Conservation (phyloP, 2,797 vertebrate species). For the Vipera latastei region DNA sequence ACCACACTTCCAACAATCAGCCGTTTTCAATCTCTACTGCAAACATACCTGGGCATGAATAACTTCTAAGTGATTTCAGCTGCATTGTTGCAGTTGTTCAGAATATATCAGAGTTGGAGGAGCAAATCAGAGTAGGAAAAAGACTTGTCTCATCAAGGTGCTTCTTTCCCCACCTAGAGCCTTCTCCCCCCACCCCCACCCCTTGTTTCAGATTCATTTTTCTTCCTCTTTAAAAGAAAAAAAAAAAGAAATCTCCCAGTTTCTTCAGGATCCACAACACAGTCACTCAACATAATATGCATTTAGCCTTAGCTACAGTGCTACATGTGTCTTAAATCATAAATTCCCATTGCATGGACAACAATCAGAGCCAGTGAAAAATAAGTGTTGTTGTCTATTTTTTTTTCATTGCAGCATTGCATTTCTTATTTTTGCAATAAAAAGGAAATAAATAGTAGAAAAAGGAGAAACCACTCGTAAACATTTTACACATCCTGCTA, state of each 20-base stretch:
- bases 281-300: not conserved
- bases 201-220: not conserved
- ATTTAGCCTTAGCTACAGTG: not conserved
- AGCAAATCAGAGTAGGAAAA: not conserved
- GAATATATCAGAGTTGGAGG: not conserved
- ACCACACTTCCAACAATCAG: too few species aligned
- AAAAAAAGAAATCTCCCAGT: not conserved
- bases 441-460: slow-evolving; percentile 53
- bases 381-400: slow-evolving; percentile 39
- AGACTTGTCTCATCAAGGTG: not conserved
- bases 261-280: not conserved
- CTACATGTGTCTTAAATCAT: not conserved
- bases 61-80: not conserved
- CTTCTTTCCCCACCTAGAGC: not conserved
- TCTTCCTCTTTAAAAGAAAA: not conserved
- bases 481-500: slow-evolving; percentile 68
- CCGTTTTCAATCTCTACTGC: not conserved
- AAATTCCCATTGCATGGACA: not conserved
- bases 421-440: slow-evolving; percentile 63
- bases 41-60: not conserved
- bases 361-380: not conserved
- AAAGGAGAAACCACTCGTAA: slow-evolving; percentile 58
- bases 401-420: slow-evolving; percentile 65
- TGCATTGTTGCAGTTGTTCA: not conserved
- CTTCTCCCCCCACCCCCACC: not conserved